Percentiles rank a stretch among this genome's conserved stretches.
These are phyloP conservation scores for Melanotaenia pygmaea DNA, from an alignment of 2,797 vertebrate species.

Conservation along the genomic window DNA sequence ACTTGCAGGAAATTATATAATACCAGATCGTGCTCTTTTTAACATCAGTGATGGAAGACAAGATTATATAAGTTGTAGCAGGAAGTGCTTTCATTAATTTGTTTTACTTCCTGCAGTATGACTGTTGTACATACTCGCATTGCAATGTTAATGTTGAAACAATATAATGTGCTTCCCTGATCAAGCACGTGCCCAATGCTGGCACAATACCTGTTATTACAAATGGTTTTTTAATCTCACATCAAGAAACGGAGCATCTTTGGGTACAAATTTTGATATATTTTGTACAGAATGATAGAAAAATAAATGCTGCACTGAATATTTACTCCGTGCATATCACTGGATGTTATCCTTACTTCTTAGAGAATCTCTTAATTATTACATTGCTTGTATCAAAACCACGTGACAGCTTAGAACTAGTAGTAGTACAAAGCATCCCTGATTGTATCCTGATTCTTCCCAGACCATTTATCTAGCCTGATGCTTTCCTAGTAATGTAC, in stretches of 20 bases:
- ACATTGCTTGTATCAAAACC: neutral
- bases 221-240: neutral
- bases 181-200: neutral
- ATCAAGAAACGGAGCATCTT: no score
- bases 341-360: neutral
- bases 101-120: neutral
- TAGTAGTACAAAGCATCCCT: constrained; percentile 10
- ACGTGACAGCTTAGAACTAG: constrained; percentile 1
- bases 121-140: neutral
- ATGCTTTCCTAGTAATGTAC: constrained; percentile 2
- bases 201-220: neutral
- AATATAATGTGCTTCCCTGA: neutral
- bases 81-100: neutral
- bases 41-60: neutral
- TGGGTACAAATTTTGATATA: neutral
- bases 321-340: neutral
- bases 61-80: neutral
- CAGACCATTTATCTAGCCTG: constrained; percentile 5
- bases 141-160: neutral
- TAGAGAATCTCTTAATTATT: neutral
- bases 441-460: constrained; percentile 1
- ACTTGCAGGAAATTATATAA: neutral
- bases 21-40: neutral
- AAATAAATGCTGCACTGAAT: neutral
- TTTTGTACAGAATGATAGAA: neutral